Evolutionary conservation across 2,113 vertebrate species (phyloP).

Genomic region (Paratilapia polleni): DNA sequence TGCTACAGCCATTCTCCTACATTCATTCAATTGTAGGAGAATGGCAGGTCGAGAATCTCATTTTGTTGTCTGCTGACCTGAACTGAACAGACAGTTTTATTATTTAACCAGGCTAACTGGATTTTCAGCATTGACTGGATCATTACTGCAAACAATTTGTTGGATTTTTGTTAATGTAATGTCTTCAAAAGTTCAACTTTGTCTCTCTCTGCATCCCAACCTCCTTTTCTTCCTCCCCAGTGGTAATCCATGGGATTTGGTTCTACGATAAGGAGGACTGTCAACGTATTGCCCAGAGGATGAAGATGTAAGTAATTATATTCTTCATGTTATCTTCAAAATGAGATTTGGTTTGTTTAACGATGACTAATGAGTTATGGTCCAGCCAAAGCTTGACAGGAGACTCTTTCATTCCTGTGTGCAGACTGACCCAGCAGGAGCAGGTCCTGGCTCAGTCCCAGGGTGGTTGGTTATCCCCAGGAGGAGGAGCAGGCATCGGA

Average conservation of each 20-base stretch:
- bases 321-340: neutral
- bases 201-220: neutral
- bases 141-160: constrained; percentile 5
- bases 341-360: neutral
- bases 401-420: constrained; percentile 15
- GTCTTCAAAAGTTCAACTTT: neutral
- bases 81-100: neutral
- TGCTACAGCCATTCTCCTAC: constrained; percentile 10
- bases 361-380: neutral
- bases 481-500: constrained; percentile 34
- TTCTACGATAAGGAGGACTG: constrained; percentile 98
- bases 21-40: constrained; percentile 38
- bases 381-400: neutral
- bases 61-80: constrained; percentile 54
- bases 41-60: constrained; percentile 8
- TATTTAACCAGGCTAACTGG: constrained; percentile 13
- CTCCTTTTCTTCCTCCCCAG: constrained; percentile 72
- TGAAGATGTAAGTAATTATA: constrained; percentile 90
- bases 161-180: neutral
- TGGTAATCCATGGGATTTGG: constrained; percentile 98
- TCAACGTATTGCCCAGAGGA: constrained; percentile 92
- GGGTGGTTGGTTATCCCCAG: constrained; percentile 77
- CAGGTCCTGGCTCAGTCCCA: constrained; percentile 84
- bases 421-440: constrained; percentile 89
- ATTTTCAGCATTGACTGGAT: neutral